These are phyloP conservation scores for Chrysolina americana DNA, from an alignment of 2,888 invertebrate species.

Conservation along the genomic window DNA sequence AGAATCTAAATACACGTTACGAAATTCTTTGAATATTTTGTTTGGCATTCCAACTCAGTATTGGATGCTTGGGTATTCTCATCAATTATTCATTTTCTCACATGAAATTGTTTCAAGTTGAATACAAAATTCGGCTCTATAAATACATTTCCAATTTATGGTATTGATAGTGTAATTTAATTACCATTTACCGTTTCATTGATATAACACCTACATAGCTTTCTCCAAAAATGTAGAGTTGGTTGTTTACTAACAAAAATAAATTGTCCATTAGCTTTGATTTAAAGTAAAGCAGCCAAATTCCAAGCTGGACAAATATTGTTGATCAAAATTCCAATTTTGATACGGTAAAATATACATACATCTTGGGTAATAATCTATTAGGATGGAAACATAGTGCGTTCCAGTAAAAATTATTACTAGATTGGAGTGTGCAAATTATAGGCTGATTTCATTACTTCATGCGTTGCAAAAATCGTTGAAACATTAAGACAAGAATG, in stretches of 20 bases:
- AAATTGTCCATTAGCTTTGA: neutral
- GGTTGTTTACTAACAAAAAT: neutral
- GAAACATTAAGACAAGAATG: too few species aligned
- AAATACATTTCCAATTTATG: constrained; percentile 5
- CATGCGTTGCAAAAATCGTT: too few species aligned
- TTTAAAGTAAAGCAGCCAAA: neutral
- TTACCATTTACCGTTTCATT: constrained; percentile 5
- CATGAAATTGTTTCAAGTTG: constrained; percentile 10
- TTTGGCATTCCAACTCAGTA: constrained; percentile 12
- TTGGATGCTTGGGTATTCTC: constrained; percentile 6
- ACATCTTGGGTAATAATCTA: neutral
- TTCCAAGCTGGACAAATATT: neutral
- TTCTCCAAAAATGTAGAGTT: neutral
- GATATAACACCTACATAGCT: neutral
- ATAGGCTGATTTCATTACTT: too few species aligned
- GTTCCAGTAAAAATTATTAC: too few species aligned
- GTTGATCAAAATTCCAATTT: neutral
- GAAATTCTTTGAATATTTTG: constrained; percentile 17
- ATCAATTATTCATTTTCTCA: constrained; percentile 22
- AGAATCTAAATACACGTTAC: neutral
- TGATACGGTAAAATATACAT: neutral
- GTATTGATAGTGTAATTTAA: neutral
- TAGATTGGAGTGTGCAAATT: too few species aligned
- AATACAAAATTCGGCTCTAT: constrained; percentile 7
- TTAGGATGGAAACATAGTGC: too few species aligned